phyloP scores from a whole-genome alignment of 35 echinoderm and acorn worm species.

The Chiridota heheva region DNA sequence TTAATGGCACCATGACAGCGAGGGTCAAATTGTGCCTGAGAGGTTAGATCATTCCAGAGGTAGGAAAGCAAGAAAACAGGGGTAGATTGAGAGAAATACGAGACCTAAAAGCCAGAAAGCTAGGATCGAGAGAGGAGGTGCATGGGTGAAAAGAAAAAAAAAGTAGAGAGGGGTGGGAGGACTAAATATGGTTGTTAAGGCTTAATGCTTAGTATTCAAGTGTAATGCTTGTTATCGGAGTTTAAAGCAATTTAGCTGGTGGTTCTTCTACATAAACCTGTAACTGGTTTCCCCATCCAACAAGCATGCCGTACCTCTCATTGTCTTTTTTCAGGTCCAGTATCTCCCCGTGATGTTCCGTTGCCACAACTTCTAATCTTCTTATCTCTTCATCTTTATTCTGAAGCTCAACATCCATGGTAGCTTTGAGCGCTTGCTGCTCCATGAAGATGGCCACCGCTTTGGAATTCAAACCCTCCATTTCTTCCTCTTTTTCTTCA shows the following conservation, averaged over 20 bases:
- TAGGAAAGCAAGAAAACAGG: too few species aligned
- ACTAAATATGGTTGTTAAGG: not conserved
- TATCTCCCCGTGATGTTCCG: too few species aligned
- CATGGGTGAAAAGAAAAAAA: too few species aligned
- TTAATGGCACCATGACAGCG: too few species aligned
- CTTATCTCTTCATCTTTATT: not conserved
- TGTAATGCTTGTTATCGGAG: not conserved
- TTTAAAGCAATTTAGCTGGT: not conserved
- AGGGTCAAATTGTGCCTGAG: too few species aligned
- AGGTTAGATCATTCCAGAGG: too few species aligned
- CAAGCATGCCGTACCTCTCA: not conserved
- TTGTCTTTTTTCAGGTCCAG: not conserved
- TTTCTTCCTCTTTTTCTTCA: not conserved
- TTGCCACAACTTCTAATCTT: too few species aligned
- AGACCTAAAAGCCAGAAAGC: too few species aligned
- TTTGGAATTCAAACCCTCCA: not conserved
- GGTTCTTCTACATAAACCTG: not conserved
- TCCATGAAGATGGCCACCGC: not conserved
- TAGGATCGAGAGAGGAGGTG: too few species aligned
- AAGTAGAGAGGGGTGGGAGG: too few species aligned
- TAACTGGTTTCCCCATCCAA: not conserved
- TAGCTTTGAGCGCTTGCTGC: not conserved
- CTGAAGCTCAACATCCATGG: not conserved
- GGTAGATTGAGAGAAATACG: too few species aligned
- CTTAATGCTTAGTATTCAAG: not conserved